phyloP scores from a whole-genome alignment of 2,113 vertebrate species.

The Calonectris borealis region DNA sequence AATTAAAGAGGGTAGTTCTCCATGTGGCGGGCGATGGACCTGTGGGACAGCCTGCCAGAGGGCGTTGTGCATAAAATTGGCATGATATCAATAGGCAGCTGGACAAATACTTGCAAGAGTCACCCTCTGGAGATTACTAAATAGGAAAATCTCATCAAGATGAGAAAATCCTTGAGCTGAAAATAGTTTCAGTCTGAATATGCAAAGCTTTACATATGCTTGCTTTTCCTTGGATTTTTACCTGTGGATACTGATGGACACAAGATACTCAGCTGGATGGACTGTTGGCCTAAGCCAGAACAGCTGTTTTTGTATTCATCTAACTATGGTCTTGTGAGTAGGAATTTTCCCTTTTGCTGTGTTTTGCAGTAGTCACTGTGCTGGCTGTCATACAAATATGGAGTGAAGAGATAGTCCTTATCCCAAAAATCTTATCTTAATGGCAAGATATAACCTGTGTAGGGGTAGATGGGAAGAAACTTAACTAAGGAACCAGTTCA shows the following conservation, averaged over 20 bases:
- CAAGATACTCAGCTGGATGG: neutral
- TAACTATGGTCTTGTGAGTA: neutral
- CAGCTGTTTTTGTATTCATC: neutral
- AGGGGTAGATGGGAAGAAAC: neutral
- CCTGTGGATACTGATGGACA: neutral
- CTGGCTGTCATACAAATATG: neutral
- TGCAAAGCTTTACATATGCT: neutral
- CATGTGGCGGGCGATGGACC: rapidly evolving
- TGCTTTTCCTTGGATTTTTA: neutral
- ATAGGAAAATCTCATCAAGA: neutral
- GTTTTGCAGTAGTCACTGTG: neutral
- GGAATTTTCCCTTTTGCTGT: neutral
- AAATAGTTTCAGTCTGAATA: neutral
- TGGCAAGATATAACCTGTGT: conserved; percentile 17
- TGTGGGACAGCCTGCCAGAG: neutral
- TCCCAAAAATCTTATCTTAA: neutral
- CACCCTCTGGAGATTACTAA: neutral
- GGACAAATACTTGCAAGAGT: neutral
- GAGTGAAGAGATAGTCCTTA: neutral
- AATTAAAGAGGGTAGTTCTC: neutral
- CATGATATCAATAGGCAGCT: neutral
- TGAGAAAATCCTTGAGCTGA: neutral
- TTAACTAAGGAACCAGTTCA: neutral
- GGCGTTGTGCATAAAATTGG: neutral
- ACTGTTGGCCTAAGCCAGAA: neutral